Evolutionary conservation across 2,888 invertebrate genomes (phyloP), one percentile per base, ranked within the genome.

Genomic region (Xestia rhomboidea): DNA sequence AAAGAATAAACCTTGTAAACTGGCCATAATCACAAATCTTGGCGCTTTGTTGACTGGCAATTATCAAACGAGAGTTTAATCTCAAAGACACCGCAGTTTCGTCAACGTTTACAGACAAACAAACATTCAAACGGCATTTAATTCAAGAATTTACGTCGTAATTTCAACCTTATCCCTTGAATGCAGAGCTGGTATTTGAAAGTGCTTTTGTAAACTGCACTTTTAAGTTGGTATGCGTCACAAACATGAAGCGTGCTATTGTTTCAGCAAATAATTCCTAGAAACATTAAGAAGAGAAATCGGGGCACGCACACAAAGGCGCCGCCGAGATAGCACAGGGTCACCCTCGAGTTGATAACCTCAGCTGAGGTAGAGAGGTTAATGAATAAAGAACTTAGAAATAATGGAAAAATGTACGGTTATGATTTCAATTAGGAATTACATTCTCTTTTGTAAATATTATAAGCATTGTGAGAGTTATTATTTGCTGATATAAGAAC

Each of bases 211-310:
- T 38, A 24, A 68, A 77, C 67, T 84, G 67, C 74, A 72, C 57
- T 77, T 79, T 76, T 79, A 79, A 78, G 76, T 89, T 91, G 87
- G 92, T 91, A 90, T 91, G 90, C 89, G 91, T 89, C 89, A 92
- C 92, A 93, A 93, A 94, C 91, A 92, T 92, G 90, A 93, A 95
- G 90, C 91, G 92, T 93, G 93, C 92, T 96, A 95, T 96, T 96
- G 96, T 95, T 95, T 95, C 93, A 95, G 95, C 94, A 96, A 96
- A 96, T 96, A 95, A 93, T 96, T 95, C 96, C 92, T 90, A 92
- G 96, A 96, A 95, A 93, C 93, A 91, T 93, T 90, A 89, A 91
- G 91, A 91, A 90, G 91, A 93, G 95, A 95, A 96, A 96, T 96
- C 95, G 94, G 94, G 91, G 90, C 91, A 83, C 87, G 86, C 90